These are phyloP conservation scores for Pardalotus punctatus DNA, from an alignment of 2,113 vertebrate genomes.

Conservation along the genomic window DNA sequence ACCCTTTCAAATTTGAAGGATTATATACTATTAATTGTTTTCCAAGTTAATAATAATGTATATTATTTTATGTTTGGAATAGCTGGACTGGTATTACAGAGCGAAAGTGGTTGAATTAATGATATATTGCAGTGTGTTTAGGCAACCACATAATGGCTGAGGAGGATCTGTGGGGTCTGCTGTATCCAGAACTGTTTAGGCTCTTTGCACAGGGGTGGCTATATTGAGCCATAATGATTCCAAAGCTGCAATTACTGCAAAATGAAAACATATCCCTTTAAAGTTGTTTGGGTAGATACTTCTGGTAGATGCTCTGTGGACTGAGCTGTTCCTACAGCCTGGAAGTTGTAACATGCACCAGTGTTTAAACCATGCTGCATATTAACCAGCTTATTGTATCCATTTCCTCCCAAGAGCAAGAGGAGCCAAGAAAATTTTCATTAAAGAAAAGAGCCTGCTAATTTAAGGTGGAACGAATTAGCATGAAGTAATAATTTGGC, in stretches of 20 bases:
- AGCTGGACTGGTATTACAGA: neutral
- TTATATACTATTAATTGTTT: neutral
- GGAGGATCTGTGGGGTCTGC: neutral
- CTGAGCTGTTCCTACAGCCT: neutral
- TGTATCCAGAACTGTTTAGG: neutral
- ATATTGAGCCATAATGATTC: neutral
- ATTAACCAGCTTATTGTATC: neutral
- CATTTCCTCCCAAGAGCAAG: neutral
- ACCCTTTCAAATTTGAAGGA: neutral
- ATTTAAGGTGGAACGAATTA: neutral
- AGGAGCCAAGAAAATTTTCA: neutral
- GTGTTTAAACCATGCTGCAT: neutral
- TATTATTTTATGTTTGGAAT: neutral
- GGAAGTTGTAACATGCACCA: neutral
- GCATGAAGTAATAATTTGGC: constrained; percentile 37
- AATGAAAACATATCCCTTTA: neutral
- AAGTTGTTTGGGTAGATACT: neutral
- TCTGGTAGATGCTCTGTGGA: neutral
- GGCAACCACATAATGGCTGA: neutral
- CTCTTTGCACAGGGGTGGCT: neutral
- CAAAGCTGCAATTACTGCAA: neutral
- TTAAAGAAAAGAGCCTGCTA: neutral
- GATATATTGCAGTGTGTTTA: neutral
- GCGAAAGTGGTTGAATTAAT: neutral
- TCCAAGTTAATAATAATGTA: neutral